Percentiles rank a stretch among this genome's conserved stretches.
Evolutionary conservation across 2,113 vertebrate genomes (phyloP).

Genomic region (Sapayoa aenigma): DNA sequence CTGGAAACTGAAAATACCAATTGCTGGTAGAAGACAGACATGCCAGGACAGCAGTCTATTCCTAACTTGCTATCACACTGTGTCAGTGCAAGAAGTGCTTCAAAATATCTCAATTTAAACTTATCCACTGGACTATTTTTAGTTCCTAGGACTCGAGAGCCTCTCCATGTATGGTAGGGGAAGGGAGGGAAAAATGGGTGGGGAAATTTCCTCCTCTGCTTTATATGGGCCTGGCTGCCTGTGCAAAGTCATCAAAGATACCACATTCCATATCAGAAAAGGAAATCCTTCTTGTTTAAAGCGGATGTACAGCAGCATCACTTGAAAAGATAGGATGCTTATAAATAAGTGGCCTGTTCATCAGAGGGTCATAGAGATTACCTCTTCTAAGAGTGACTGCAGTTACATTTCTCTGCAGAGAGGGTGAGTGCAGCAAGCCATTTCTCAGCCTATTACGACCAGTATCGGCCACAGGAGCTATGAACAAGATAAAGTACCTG

Average conservation of each 20-base stretch:
- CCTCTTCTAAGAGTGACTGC: background rate
- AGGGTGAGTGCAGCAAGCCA: background rate
- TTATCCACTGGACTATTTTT: conserved; percentile 53
- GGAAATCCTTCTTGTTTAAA: conserved; percentile 50
- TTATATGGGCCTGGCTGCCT: conserved; percentile 27
- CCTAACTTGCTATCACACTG: conserved; percentile 9
- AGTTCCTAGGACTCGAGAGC: conserved; percentile 24
- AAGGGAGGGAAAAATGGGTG: conserved; percentile 37
- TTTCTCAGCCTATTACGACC: background rate
- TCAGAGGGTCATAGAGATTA: background rate
- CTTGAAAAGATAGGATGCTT: conserved; percentile 28
- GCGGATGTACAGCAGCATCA: conserved; percentile 38
- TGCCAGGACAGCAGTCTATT: background rate
- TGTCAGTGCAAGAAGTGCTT: conserved; percentile 43
- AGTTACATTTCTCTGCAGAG: background rate
- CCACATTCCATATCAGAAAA: conserved; percentile 46
- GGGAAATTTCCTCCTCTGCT: conserved; percentile 53
- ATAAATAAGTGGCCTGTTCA: conserved; percentile 44
- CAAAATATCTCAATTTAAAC: conserved; percentile 62
- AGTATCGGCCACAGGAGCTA: background rate
- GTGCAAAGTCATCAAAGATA: conserved; percentile 31
- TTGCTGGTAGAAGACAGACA: background rate
- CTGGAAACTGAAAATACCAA: background rate
- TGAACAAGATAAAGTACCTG: background rate
- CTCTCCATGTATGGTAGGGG: conserved; percentile 28